Percentiles rank a stretch among this genome's conserved stretches.
Conservation (phyloP, 2,888 invertebrate species). For the Morpho achilles region DNA sequence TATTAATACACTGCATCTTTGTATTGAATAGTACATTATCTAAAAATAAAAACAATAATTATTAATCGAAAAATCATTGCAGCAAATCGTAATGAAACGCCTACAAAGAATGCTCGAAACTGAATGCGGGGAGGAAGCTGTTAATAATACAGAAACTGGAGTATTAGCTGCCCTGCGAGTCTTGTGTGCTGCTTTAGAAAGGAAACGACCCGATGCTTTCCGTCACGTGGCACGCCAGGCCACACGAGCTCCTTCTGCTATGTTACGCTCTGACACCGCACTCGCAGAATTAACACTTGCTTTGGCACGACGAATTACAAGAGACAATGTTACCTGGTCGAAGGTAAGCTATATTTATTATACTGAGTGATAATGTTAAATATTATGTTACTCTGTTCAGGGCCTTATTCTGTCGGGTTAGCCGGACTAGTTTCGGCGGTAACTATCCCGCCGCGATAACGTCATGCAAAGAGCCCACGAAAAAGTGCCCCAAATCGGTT, state of each 20-base stretch:
- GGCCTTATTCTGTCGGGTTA: too few relatives aligned
- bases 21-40: too few relatives aligned
- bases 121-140: slow-evolving; percentile 74
- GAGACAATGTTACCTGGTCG: slow-evolving; percentile 87
- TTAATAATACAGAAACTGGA: slow-evolving; percentile 66
- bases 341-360: slow-evolving; percentile 70
- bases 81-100: slow-evolving; percentile 70
- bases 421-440: too few relatives aligned
- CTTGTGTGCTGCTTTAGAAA: slow-evolving; percentile 85
- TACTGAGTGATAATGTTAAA: too few relatives aligned
- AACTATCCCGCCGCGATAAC: too few relatives aligned
- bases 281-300: slow-evolving; percentile 82
- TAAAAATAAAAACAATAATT: too few relatives aligned
- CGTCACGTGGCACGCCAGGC: slow-evolving; percentile 86
- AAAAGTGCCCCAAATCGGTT: too few relatives aligned
- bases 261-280: slow-evolving; percentile 80
- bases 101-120: slow-evolving; percentile 73
- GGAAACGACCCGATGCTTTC: slow-evolving; percentile 87
- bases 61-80: slow-evolving; percentile 6
- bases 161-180: slow-evolving; percentile 64
- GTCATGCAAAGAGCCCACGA: too few relatives aligned
- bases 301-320: slow-evolving; percentile 85
- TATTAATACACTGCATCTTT: too few relatives aligned
- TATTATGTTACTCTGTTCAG: too few relatives aligned
- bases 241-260: slow-evolving; percentile 78